These are phyloP conservation scores for Pseudomugil gertrudae DNA, from an alignment of 2,797 vertebrate genomes.

Conservation along the genomic window DNA sequence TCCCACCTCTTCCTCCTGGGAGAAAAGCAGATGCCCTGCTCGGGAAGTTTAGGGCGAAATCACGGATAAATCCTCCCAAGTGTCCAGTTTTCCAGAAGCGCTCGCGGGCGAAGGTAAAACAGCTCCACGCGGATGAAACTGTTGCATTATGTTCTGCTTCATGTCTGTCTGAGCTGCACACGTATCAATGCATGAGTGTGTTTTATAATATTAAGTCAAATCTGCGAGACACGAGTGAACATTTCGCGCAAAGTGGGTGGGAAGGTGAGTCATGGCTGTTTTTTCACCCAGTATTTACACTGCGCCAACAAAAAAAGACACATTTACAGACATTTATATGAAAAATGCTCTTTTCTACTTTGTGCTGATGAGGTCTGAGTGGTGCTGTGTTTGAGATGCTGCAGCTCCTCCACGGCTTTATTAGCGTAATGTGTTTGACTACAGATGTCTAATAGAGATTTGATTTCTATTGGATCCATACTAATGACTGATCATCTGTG, in stretches of 20 bases:
- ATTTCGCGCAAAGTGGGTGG: slow-evolving; percentile 58
- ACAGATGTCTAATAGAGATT: too few species aligned
- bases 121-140: slow-evolving; percentile 25
- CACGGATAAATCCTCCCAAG: slow-evolving; percentile 60
- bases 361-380: too few species aligned
- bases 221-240: slow-evolving; percentile 44
- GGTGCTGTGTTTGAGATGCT: slow-evolving; percentile 28
- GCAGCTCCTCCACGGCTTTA: slow-evolving; percentile 31
- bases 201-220: slow-evolving; percentile 26
- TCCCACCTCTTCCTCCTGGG: slow-evolving; percentile 15
- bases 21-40: slow-evolving; percentile 54
- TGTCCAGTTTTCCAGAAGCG: slow-evolving; percentile 28
- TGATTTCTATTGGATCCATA: slow-evolving; percentile 11
- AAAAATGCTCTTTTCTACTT: too few species aligned
- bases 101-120: slow-evolving; percentile 56
- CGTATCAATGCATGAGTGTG: slow-evolving; percentile 7
- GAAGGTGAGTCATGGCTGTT: slow-evolving; percentile 71
- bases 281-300: too few species aligned
- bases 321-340: too few species aligned
- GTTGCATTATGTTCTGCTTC: slow-evolving; percentile 26
- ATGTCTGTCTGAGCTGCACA: slow-evolving; percentile 13
- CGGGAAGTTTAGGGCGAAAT: slow-evolving; percentile 69
- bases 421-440: too few species aligned
- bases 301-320: too few species aligned
- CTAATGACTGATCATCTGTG: background rate